A percentile compares a stretch with the other conserved stretches of the same genome.
phyloP scores from a whole-genome alignment of 2,888 invertebrate genomes.

The Ornithoptera alexandrae region DNA sequence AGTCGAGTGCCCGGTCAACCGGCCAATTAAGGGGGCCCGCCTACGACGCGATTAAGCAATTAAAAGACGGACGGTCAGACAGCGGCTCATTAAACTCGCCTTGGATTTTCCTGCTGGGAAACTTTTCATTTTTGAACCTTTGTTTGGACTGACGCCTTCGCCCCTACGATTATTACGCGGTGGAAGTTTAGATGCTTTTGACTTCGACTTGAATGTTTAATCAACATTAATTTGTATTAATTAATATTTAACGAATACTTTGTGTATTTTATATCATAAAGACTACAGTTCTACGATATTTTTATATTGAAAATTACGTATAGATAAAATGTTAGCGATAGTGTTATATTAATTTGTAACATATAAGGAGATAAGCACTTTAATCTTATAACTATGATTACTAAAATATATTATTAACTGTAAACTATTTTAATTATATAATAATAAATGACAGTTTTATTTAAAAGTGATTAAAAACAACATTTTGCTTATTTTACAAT shows the following conservation, averaged over 20 bases:
- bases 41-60: conserved; percentile 75
- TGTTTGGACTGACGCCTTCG: conserved; percentile 34
- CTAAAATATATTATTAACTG: too few species aligned
- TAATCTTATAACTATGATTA: too few species aligned
- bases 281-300: too few species aligned
- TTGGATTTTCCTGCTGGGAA: conserved; percentile 58
- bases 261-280: too few species aligned
- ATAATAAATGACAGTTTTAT: too few species aligned
- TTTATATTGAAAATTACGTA: too few species aligned
- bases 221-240: background rate
- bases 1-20: conserved; percentile 66
- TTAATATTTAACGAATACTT: background rate
- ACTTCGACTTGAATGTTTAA: background rate
- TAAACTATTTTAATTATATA: too few species aligned
- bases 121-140: conserved; percentile 53
- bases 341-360: too few species aligned
- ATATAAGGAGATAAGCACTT: too few species aligned
- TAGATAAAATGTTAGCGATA: too few species aligned
- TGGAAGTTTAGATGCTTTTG: conserved; percentile 7
- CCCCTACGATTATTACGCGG: conserved; percentile 34
- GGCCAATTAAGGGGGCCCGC: conserved; percentile 71
- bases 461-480: too few species aligned
- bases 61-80: conserved; percentile 75
- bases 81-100: conserved; percentile 61
- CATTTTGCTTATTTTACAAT: background rate